Conservation (phyloP, 2,113 vertebrate species). For the Ctenodactylus gundi region DNA sequence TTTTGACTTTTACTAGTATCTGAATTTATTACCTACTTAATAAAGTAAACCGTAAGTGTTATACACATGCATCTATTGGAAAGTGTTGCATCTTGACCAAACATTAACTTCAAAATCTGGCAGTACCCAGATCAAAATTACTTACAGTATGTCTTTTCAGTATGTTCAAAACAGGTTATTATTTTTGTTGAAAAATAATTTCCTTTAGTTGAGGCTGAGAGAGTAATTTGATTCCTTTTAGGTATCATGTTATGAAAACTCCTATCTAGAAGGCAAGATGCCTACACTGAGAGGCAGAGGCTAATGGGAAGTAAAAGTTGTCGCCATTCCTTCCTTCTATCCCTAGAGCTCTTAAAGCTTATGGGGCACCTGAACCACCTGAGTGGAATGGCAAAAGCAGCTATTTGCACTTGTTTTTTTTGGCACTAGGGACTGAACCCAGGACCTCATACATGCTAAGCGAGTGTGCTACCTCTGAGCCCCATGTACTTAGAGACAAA, state of each 20-base stretch:
- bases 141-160: neutral
- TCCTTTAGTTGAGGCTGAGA: neutral
- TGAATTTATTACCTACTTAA: neutral
- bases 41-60: neutral
- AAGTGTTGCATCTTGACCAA: neutral
- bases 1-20: neutral
- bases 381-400: neutral
- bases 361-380: neutral
- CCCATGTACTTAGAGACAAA: neutral
- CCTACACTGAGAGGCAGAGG: neutral
- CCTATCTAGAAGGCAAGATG: neutral
- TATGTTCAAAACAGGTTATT: neutral
- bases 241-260: neutral
- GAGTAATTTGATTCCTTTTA: conserved; percentile 12
- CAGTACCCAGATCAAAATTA: neutral
- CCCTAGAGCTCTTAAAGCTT: neutral
- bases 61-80: neutral
- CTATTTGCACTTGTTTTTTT: neutral
- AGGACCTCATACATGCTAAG: neutral
- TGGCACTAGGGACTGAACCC: too few relatives aligned
- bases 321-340: neutral
- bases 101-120: neutral
- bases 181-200: neutral
- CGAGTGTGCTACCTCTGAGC: neutral
- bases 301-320: neutral